Conservation (phyloP, 2,888 invertebrate genomes). For the Cosmia pyralina region DNA sequence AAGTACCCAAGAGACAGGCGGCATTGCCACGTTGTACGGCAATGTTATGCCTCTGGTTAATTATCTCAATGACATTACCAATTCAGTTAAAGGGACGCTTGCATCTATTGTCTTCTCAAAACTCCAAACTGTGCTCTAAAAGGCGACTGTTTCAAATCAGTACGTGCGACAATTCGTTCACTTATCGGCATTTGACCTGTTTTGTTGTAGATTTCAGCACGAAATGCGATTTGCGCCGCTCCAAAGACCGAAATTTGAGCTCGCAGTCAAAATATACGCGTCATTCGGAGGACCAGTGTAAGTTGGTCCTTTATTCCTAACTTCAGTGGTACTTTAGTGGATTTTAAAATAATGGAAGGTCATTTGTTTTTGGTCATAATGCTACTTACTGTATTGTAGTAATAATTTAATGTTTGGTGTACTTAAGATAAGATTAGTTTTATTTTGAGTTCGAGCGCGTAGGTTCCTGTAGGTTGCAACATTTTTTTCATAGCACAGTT, state of each 20-base stretch:
- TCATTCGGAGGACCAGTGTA: constrained; percentile 39
- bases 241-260: constrained; percentile 71
- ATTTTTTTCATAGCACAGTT: not conserved
- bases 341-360: constrained; percentile 8
- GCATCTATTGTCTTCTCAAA: constrained; percentile 1
- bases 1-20: too few relatives aligned
- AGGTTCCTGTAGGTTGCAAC: not conserved
- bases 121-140: constrained; percentile 19
- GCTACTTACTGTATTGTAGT: constrained; percentile 28
- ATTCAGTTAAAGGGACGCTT: too few relatives aligned
- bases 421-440: constrained; percentile 43
- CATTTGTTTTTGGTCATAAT: constrained; percentile 20
- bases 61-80: not conserved
- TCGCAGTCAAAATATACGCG: constrained; percentile 72
- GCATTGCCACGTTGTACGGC: too few relatives aligned
- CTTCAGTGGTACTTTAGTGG: not conserved
- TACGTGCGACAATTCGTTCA: constrained; percentile 64
- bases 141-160: constrained; percentile 43
- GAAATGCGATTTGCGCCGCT: constrained; percentile 75
- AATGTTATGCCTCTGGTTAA: too few relatives aligned
- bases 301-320: constrained; percentile 1
- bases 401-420: constrained; percentile 31
- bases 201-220: constrained; percentile 78
- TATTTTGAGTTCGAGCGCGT: constrained; percentile 14
- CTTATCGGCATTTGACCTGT: constrained; percentile 70